phyloP scores from a whole-genome alignment of 1,140 invertebrate species.

The Gyrodactylus salaris region DNA sequence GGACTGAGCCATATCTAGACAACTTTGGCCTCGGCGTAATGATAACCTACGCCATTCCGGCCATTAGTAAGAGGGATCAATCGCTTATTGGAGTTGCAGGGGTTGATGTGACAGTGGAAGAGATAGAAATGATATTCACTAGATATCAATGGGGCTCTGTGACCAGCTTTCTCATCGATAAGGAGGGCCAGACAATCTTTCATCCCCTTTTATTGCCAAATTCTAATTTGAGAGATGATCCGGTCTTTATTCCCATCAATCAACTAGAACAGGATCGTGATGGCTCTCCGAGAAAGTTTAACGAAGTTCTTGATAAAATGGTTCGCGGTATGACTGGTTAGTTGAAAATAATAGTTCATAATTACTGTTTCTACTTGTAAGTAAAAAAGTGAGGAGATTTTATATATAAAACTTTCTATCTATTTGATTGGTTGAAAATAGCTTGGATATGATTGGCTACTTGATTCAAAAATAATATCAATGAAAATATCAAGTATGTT shows the following conservation, averaged over 20 bases:
- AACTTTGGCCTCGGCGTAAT: slow-evolving; percentile 19
- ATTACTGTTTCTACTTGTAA: too few relatives aligned
- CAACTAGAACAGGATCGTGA: slow-evolving; percentile 19
- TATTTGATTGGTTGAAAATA: too few relatives aligned
- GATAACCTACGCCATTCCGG: slow-evolving; percentile 20
- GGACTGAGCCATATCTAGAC: slow-evolving; percentile 22
- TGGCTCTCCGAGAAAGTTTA: slow-evolving; percentile 16
- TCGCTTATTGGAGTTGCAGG: slow-evolving; percentile 19
- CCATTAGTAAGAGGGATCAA: slow-evolving; percentile 16
- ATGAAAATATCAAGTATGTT: too few relatives aligned
- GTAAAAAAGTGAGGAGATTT: too few relatives aligned
- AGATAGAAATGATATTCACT: slow-evolving; percentile 20
- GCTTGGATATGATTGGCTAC: too few relatives aligned
- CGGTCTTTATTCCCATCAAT: slow-evolving; percentile 21
- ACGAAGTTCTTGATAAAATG: slow-evolving; percentile 16
- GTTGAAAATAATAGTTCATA: slow-evolving; percentile 11
- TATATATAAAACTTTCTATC: too few relatives aligned
- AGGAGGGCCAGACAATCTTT: slow-evolving; percentile 20
- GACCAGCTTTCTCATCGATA: slow-evolving; percentile 21
- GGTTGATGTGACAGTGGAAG: slow-evolving; percentile 21
- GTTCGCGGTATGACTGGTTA: slow-evolving; percentile 14
- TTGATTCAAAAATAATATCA: too few relatives aligned
- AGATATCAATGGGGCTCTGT: slow-evolving; percentile 22
- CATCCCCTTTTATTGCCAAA: slow-evolving; percentile 20
- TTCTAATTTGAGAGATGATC: slow-evolving; percentile 20